Evolutionary conservation across 1,140 invertebrate genomes (phyloP), one percentile per base, ranked within the genome.

Genomic region (Euwallacea similis): DNA sequence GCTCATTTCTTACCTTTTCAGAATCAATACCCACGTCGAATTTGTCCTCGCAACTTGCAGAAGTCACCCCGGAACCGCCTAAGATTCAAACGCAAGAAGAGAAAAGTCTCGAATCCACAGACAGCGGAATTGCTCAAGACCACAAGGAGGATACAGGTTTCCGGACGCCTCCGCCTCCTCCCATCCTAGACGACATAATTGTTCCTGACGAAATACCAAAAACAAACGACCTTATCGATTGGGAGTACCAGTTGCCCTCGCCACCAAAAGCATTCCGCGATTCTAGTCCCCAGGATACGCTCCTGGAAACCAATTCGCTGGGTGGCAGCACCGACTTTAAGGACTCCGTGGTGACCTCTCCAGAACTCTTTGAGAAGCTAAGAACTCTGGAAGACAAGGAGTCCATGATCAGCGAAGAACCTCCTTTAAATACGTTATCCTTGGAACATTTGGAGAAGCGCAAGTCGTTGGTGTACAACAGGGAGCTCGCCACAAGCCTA

Each of bases 161-260:
- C 33, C 43, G 46, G 16, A 70, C 70, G 33, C 70, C 70, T 7
- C 73, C 74, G 11, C 74, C 74, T 16, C 68, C 71, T 8, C 67
- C 69, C 33, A 10, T 72, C 9, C 60, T 74, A 13, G 43, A 62
- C n/a, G 67, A 74, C 9, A n/a, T 13, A n/a, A 42, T 21, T 54
- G 9, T 6, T 6, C 6, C 16, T 9, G 42, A 42, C 11, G 13
- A 11, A 61, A 42, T 9, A 46, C 43, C 53, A 43, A 33, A 41
- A 47, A 56, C 16, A 10, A n/a, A 10, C 6, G 16, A 50, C 13
- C 46, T 21, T 13, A 77, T 75, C 0, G 85, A 87, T 55, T 89
- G 87, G 87, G 85, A 88, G 46, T 88, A 88, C 73, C 84, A 86
- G 72, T 79, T 88, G n/a, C 88, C 88, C 8, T 86, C 86, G 2